phyloP scores from a whole-genome alignment of 2,888 invertebrate species.

The Drosophila bunnanda region DNA sequence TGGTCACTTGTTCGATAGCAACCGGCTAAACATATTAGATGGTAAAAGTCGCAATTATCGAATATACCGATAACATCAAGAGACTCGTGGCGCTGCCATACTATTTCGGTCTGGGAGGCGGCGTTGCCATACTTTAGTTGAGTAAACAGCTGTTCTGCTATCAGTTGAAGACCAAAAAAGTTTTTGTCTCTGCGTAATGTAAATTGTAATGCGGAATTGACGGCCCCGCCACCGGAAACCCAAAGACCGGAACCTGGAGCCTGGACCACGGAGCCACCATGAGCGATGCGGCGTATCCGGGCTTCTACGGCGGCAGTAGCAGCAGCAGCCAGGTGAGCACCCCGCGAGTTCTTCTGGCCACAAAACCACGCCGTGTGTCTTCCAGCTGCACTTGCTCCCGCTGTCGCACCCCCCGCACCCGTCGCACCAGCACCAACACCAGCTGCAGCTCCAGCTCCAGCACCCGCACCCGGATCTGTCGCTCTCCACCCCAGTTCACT shows the following conservation, averaged over 20 bases:
- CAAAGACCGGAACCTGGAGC: slow-evolving; percentile 41
- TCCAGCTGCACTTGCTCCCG: slow-evolving; percentile 38
- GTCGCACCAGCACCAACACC: slow-evolving; percentile 21
- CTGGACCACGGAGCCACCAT: slow-evolving; percentile 58
- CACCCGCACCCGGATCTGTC: slow-evolving; percentile 50
- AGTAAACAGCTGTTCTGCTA: slow-evolving; percentile 44
- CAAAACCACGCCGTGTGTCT: slow-evolving; percentile 44
- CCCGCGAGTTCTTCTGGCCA: slow-evolving; percentile 13
- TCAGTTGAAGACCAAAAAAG: slow-evolving; percentile 50
- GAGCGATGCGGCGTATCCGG: slow-evolving; percentile 79
- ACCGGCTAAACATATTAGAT: not conserved
- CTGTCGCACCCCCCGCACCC: slow-evolving; percentile 34
- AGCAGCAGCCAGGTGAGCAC: slow-evolving; percentile 44
- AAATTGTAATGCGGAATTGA: slow-evolving; percentile 61
- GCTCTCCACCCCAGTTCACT: slow-evolving; percentile 69
- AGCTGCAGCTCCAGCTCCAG: slow-evolving; percentile 27
- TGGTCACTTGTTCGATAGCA: not conserved
- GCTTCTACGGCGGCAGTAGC: slow-evolving; percentile 68
- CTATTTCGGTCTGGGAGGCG: not conserved
- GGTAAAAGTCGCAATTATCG: not conserved
- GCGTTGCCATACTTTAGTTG: not conserved
- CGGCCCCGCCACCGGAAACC: slow-evolving; percentile 10
- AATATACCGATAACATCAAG: not conserved
- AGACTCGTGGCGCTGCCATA: not conserved
- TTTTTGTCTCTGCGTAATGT: slow-evolving; percentile 45